Base-by-base conservation (phyloP, 2,888 invertebrate species). In the Pomacea canaliculata region DNA sequence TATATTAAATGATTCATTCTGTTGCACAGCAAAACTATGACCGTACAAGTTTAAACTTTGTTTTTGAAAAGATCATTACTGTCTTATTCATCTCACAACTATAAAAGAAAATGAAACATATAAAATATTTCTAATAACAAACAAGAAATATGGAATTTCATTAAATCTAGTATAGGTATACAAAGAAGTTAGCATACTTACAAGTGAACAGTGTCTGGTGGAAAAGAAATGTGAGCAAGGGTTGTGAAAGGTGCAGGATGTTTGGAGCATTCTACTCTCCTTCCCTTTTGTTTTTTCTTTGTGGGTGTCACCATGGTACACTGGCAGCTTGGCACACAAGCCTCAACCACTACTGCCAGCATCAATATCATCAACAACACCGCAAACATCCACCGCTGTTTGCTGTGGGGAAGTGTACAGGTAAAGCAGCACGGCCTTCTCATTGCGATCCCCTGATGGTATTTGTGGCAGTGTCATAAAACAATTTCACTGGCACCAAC, bases 121-220 rank as follows among this genome's bases (percentile, higher is more conserved):
- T 13, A 56, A 56, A 56, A 13, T 7, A 16, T 10, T 56, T 56
- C 12, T 10, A 56, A 56, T 2, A 56, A 56, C 51, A 56, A 16
- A 8, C 51, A 13, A 37, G 37, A 37, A 37, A 37, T 37, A 37
- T 37, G 37, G 37, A 37, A 37, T 37, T 37, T 37, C 37, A 37
- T 37, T 37, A 37, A 37, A 37, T 37, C 37, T 0, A 5, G 37
- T 37, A 37, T 37, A 5, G 37, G 37, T 5, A 37, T 37, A 37
- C 37, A 37, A 37, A 37, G 51, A 56, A 56, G 51, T 56, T 37
- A 16, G 23, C 23, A 79, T 83, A 85, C 85, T 85, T 81, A 85
- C 85, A 85, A 80, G 72, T 83, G 80, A 67, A 84, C 83, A 70
- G 85, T 84, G 76, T 85, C 85, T 46, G 82, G 79, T 18, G 80